These are phyloP conservation scores for Nemoura dubitans DNA, from an alignment of 2,888 invertebrate genomes.

Conservation along the genomic window DNA sequence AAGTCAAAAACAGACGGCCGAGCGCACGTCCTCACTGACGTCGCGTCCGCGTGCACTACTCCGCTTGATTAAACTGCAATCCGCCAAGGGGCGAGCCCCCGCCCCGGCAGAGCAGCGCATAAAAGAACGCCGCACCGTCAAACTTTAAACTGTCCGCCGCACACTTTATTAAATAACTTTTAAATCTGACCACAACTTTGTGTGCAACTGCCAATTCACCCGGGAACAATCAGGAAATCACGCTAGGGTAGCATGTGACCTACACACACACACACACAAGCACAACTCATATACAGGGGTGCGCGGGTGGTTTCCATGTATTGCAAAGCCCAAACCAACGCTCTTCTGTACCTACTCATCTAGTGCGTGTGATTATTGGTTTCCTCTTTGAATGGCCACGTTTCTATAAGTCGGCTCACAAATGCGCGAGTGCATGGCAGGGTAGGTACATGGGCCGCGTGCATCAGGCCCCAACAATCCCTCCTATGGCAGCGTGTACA, in stretches of 20 bases:
- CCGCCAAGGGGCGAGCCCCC: neutral
- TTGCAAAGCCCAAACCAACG: neutral
- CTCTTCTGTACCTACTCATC: neutral
- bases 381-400: slow-evolving; percentile 28
- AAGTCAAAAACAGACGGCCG: neutral
- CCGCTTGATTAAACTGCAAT: neutral
- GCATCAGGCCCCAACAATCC: slow-evolving; percentile 37
- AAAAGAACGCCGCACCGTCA: neutral
- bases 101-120: too few species aligned
- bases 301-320: neutral
- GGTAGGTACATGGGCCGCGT: neutral
- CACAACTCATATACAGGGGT: slow-evolving; percentile 26
- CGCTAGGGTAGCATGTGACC: neutral
- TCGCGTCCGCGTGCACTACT: neutral
- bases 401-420: slow-evolving; percentile 41
- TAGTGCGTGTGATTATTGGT: slow-evolving; percentile 41
- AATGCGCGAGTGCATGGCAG: slow-evolving; percentile 14
- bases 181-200: slow-evolving; percentile 32
- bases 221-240: slow-evolving; percentile 27
- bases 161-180: slow-evolving; percentile 35
- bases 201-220: slow-evolving; percentile 16
- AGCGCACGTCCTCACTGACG: neutral
- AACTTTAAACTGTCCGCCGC: neutral
- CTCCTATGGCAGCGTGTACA: neutral
- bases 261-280: too few species aligned